Conservation (phyloP, 2,888 invertebrate genomes). For the Melinopterus prodromus region DNA sequence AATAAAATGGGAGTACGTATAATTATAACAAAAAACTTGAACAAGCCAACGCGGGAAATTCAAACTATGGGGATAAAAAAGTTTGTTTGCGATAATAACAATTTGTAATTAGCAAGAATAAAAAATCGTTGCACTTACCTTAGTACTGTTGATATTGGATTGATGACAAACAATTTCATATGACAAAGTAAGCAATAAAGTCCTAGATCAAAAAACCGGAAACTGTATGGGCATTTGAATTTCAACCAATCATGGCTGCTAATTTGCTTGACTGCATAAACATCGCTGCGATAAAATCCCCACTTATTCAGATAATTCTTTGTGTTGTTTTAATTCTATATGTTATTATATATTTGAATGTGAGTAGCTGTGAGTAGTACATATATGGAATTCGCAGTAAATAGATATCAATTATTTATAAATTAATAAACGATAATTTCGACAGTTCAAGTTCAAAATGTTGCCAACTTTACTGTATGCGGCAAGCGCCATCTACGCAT, state of each 20-base stretch:
- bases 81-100: not conserved
- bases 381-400: not conserved
- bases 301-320: not conserved
- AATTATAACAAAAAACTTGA: conserved; percentile 13
- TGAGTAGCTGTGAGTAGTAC: not conserved
- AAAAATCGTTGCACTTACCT: not conserved
- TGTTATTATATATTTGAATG: not conserved
- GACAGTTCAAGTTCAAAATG: not conserved
- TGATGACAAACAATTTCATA: not conserved
- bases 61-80: not conserved
- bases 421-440: not conserved
- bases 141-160: conserved; percentile 4
- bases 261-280: not conserved
- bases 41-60: conserved; percentile 14
- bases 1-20: not conserved
- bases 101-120: conserved; percentile 15
- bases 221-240: conserved; percentile 14
- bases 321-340: not conserved
- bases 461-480: not conserved
- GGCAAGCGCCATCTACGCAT: not conserved
- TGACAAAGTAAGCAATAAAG: conserved; percentile 14
- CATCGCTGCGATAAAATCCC: not conserved
- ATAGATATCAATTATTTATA: not conserved
- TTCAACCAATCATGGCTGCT: conserved; percentile 8
- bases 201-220: conserved; percentile 29